Conservation (phyloP, 1,140 invertebrate genomes). For the Lasioglossum baleicum region DNA sequence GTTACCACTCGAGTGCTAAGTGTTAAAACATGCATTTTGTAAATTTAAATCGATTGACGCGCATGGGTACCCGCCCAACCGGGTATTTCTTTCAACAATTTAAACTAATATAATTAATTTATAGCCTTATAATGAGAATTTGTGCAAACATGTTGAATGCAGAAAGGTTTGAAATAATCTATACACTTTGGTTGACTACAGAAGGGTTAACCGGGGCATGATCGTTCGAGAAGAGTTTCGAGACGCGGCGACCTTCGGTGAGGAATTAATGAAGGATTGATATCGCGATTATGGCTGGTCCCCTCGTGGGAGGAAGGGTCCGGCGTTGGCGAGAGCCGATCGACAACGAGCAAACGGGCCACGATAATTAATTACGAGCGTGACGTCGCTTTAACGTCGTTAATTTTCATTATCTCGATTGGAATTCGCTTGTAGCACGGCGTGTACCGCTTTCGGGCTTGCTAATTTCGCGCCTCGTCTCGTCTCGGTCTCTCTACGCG, state of each 20-base stretch:
- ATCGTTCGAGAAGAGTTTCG: conserved; percentile 33
- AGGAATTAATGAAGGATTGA: conserved; percentile 61
- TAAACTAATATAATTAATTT: too few species aligned
- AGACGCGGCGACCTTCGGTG: conserved; percentile 33
- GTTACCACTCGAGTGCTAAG: too few species aligned
- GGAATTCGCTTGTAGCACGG: conserved; percentile 56
- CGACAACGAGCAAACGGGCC: conserved; percentile 49
- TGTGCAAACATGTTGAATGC: too few species aligned
- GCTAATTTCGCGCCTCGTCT: conserved; percentile 58
- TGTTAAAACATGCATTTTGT: too few species aligned
- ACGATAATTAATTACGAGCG: conserved; percentile 64
- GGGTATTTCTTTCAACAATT: too few species aligned
- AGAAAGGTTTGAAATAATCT: too few species aligned
- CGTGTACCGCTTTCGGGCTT: conserved; percentile 47
- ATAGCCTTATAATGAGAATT: too few species aligned
- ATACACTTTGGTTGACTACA: too few species aligned
- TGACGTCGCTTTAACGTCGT: conserved; percentile 63
- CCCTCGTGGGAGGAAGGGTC: conserved; percentile 26
- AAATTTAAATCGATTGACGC: too few species aligned
- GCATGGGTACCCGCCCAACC: too few species aligned
- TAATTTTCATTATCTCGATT: conserved; percentile 67
- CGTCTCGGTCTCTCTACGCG: conserved; percentile 30
- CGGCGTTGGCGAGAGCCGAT: conserved; percentile 36
- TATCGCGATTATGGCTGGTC: conserved; percentile 56
- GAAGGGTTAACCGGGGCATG: conserved; percentile 26